A percentile compares a stretch with the other conserved stretches of the same genome.
These are phyloP conservation scores for Halocaridina rubra DNA, from an alignment of 2,888 invertebrate genomes.

Conservation along the genomic window DNA sequence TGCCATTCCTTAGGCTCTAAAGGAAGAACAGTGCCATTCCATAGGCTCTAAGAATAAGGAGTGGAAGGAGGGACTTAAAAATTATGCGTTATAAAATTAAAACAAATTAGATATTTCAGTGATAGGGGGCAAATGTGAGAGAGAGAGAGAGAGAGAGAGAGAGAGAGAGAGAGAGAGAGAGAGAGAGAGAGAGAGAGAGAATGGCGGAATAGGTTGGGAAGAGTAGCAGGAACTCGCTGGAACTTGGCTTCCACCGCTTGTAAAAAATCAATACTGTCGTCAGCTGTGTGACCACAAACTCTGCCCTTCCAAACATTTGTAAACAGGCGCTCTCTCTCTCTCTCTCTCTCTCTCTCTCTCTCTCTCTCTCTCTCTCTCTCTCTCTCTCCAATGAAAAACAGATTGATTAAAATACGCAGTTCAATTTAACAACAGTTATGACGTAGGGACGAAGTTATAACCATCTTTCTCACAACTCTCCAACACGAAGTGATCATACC, in stretches of 20 bases:
- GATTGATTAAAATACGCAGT: no score
- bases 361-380: neutral
- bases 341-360: neutral
- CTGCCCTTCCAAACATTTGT: neutral
- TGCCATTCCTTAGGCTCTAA: no score
- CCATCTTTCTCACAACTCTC: no score
- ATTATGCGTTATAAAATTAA: no score
- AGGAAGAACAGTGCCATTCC: no score
- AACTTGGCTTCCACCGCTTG: constrained; percentile 23
- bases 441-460: no score
- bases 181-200: neutral
- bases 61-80: no score
- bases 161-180: constrained; percentile 10
- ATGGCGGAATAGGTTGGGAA: neutral
- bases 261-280: constrained; percentile 37
- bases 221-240: neutral
- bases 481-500: no score
- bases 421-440: no score
- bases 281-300: constrained; percentile 34
- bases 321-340: neutral
- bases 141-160: neutral
- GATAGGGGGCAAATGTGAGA: neutral
- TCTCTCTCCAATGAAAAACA: neutral
- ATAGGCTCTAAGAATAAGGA: no score
- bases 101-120: no score